Conservation (phyloP, 2,797 vertebrate species). For the Anolis apletophallus region DNA sequence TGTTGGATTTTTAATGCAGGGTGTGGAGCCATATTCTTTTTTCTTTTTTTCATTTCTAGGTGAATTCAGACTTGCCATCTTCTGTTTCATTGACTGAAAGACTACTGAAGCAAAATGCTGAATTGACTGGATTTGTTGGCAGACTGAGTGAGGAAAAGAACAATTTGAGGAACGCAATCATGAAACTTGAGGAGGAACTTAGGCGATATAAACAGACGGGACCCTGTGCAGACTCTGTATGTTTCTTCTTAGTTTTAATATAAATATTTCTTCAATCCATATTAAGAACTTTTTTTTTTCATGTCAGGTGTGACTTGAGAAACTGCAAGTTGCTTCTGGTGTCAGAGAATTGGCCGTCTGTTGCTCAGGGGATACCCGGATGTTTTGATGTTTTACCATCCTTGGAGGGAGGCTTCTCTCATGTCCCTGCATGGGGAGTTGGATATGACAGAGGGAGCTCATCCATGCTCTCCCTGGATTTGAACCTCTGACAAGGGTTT, state of each 20-base stretch:
- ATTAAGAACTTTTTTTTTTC: neutral
- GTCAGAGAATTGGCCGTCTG: no score
- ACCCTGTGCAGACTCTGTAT: constrained; percentile 74
- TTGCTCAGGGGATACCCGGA: no score
- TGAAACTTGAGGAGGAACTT: constrained; percentile 91
- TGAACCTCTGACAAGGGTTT: no score
- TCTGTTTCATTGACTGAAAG: constrained; percentile 87
- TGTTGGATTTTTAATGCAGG: neutral
- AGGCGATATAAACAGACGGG: constrained; percentile 79
- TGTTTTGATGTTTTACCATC: no score
- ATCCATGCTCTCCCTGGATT: no score
- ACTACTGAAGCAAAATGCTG: constrained; percentile 92
- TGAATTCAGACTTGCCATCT: constrained; percentile 76
- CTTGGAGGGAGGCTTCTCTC: no score
- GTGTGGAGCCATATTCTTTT: neutral
- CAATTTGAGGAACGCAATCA: constrained; percentile 87
- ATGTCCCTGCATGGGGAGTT: no score
- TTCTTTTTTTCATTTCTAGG: constrained; percentile 60
- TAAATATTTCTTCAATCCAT: neutral
- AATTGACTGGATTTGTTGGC: constrained; percentile 93
- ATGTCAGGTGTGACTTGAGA: no score
- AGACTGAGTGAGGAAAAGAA: constrained; percentile 96
- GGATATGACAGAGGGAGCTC: no score
- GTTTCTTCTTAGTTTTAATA: constrained; percentile 56
- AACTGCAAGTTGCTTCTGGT: no score